These are phyloP conservation scores for Agrilus mali DNA, from an alignment of 2,888 invertebrate genomes.

Conservation along the genomic window DNA sequence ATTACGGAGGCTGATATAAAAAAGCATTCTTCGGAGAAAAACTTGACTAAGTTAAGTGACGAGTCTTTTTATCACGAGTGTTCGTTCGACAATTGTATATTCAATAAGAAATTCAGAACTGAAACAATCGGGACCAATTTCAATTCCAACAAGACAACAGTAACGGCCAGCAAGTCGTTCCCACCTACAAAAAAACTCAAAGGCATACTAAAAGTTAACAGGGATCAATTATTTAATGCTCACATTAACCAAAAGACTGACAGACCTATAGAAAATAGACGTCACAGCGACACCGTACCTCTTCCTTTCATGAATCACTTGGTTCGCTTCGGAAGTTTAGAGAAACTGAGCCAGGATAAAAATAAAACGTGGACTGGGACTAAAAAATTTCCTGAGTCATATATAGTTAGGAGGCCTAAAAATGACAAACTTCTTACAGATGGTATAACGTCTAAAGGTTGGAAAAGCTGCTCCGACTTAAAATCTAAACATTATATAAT, in stretches of 20 bases:
- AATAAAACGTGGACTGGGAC: slow-evolving; percentile 13
- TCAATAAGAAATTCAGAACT: slow-evolving; percentile 30
- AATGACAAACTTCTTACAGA: slow-evolving; percentile 14
- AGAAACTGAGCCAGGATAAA: slow-evolving; percentile 24
- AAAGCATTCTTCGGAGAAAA: slow-evolving; percentile 18
- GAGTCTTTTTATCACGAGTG: slow-evolving; percentile 30
- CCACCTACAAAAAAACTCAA: slow-evolving; percentile 23
- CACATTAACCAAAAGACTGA: slow-evolving; percentile 18
- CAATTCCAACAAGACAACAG: slow-evolving; percentile 27
- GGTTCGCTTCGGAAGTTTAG: slow-evolving; percentile 34
- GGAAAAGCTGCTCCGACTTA: slow-evolving; percentile 34
- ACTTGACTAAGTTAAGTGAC: slow-evolving; percentile 13
- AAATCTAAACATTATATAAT: slow-evolving; percentile 23
- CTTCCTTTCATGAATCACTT: slow-evolving; percentile 36
- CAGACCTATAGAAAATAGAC: slow-evolving; percentile 20
- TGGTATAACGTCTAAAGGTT: slow-evolving; percentile 28
- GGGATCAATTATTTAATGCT: slow-evolving; percentile 19
- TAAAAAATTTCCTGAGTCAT: slow-evolving; percentile 35
- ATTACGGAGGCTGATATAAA: slow-evolving; percentile 1
- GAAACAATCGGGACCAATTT: slow-evolving; percentile 34
- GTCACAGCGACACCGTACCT: slow-evolving; percentile 40
- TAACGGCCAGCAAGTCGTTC: slow-evolving; percentile 29
- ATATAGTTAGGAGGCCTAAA: slow-evolving; percentile 28
- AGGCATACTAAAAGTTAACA: slow-evolving; percentile 26
- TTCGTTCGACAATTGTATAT: slow-evolving; percentile 33